Evolutionary conservation across 2,888 invertebrate genomes (phyloP), one percentile per base, ranked within the genome.

Genomic region (Pristionchus fissidentatus): DNA sequence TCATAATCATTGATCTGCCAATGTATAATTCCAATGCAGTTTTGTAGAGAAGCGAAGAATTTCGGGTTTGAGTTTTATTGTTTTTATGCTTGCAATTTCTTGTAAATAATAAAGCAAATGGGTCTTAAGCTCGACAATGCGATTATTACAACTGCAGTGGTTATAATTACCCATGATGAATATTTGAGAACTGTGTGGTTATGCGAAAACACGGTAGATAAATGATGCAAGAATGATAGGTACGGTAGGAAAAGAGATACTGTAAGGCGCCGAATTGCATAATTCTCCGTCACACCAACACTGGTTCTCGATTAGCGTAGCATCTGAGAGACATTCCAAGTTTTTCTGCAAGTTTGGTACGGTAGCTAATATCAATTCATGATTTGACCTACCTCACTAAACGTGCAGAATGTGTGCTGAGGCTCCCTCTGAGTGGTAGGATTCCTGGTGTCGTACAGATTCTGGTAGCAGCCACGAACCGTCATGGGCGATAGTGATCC

Each of bases 381-480:
- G 10, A 26, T 38, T 35, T 8, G 29, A 26, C 81, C 46, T 49
- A 88, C 89, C 73, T 85, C 85, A 15, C 86, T 84, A 80, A 84
- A 46, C 1, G 89, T 89, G 85, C 89, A 89, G 83, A 84, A 88
- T 2, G 86, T 84, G 80, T 89, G 88, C 84, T 86, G 88, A 0
- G 89, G 89, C 19, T 88, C 88, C 35, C 85, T 60, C 62, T 85
- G 85, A 5, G 87, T 85, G 22, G 81, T 83, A 10, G 87, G 87
- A 83, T 89, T 87, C 43, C 85, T 84, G 8, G 86, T 62, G 66
- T 88, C 85, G 78, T 85, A 90, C 86, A 89, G 83, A 38, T 87
- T 85, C 52, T 87, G 85, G 84, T 90, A 90, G 84, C 91, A 91
- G 26, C 89, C 91, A 4, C 91, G 88, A 70, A 91, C 90, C 7